Evolutionary conservation across 2,888 invertebrate species (phyloP), one percentile per base, ranked within the genome.

Genomic region (Synergus umbraculus): DNA sequence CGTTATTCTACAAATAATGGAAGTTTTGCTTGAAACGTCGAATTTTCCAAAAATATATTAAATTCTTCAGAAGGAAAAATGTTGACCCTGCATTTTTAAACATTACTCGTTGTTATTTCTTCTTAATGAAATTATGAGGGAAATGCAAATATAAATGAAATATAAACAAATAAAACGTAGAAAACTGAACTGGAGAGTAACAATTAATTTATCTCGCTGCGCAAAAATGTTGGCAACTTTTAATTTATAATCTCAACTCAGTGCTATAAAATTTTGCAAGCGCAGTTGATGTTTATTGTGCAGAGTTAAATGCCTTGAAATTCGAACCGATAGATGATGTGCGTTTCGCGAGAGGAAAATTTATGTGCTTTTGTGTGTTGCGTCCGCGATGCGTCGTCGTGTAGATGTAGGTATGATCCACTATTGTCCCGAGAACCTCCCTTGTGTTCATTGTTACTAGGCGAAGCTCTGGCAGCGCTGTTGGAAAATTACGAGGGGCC

Each of bases 371-470:
- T 65, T 69, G 46, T 66, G 67, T 73, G 54, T 73, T 73, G 15
- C 49, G 37, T 54, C 15, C 73, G 49, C 69, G 69, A 49, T 69
- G 29, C 69, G 29, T 13, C 49, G 73, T 73, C 73, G 49, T 73
- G 37, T 73, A 73, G 54, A 73, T 73, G 54, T 73, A 73, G 73
- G 22, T 73, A 73, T 73, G 73, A 73, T 73, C 69, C 73, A 41
- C 54, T 49, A 73, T 73, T 73, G 73, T 73, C 49, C 73, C 54
- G 49, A 54, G 73, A 73, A 73, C 37, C n/a, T 73, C 73, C 73
- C 73, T 73, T 73, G 54, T 73, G 49, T 73, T 73, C 73, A 73
- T 73, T 73, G 73, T 73, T 73, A 73, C 73, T 29, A 73, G 46
- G 73, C 54, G 49, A 37, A 29, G 37, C 73, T 73, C 44, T n/a